Base-by-base conservation (phyloP, 2,888 invertebrate species). In the Sarcophaga variegata region DNA sequence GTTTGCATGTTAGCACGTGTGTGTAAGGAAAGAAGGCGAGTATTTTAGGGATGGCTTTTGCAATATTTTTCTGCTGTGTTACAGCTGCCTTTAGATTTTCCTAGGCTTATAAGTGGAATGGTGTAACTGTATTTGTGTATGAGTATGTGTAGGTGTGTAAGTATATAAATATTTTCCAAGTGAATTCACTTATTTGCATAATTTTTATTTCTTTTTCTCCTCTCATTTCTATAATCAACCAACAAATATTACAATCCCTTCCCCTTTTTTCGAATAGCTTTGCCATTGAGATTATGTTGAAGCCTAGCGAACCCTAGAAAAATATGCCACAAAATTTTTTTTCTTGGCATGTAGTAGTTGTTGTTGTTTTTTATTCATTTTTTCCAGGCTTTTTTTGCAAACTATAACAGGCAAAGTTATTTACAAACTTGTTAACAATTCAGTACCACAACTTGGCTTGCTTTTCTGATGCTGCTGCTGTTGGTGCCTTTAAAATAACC, bases 181-280 rank as follows among this genome's bases (percentile, higher is more conserved):
- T 79, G 85, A 82, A 71, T 86, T 81, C 86, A 77, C 75, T 74
- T 83, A 83, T 83, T 86, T 86, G 80, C 80, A 86, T 86, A 83
- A 85, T 70, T 81, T 66, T 64, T 66, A 45, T 60, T 67, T 80
- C 54, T 10, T 6, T 6, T 27, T 37, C 14, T 59, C 59, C 4
- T 59, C 59, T 66, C 6, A 5, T 17, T 4, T 14, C 59, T 59
- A n/a, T 25, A 64, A 12, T 64, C 60, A 67, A 67, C 49, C 60
- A 25, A 60, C 49, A 74, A 62, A 81, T 70, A 70, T 37, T 37
- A 76, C 81, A 64, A 70, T 74, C 25, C 64, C 37, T 14, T 66
- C 11, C 12, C 12, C 17, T 62, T 4, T 27, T 17, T n/a, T 45
- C 20, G 2, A 4, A 17, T 2, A 12, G 67, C 4, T 37, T 20